Conservation (phyloP, 1,140 invertebrate genomes). For the Scaptomyza hsui region DNA sequence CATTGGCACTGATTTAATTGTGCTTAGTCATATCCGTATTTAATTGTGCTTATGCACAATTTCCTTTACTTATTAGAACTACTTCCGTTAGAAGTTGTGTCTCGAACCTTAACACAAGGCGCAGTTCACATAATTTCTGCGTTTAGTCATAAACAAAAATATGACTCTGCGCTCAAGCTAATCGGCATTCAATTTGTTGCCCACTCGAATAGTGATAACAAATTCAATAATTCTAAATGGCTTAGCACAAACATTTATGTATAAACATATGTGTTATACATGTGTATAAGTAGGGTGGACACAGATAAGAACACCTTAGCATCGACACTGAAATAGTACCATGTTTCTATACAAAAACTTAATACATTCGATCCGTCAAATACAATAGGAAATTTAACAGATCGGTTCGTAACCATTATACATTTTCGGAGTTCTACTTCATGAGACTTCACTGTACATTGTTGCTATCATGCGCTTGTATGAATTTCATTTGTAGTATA, state of each 20-base stretch:
- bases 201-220: slow-evolving; percentile 53
- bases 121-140: background rate
- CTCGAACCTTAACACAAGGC: too few species aligned
- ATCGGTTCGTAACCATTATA: too few species aligned
- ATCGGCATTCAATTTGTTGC: slow-evolving; percentile 48
- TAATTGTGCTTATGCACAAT: too few species aligned
- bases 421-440: too few species aligned
- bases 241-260: background rate
- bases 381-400: too few species aligned
- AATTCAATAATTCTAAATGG: slow-evolving; percentile 51
- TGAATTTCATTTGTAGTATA: slow-evolving; percentile 34
- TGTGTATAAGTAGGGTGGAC: background rate
- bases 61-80: too few species aligned
- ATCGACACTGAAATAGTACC: too few species aligned
- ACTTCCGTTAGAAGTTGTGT: too few species aligned
- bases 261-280: too few species aligned
- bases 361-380: too few species aligned
- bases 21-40: background rate
- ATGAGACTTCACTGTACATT: background rate
- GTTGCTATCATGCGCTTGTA: slow-evolving; percentile 23
- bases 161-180: slow-evolving; percentile 29
- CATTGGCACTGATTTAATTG: background rate
- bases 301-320: background rate
- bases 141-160: slow-evolving; percentile 19
- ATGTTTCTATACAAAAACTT: too few species aligned